phyloP scores from a whole-genome alignment of 1,140 invertebrate species.

The Trachymyrmex septentrionalis region DNA sequence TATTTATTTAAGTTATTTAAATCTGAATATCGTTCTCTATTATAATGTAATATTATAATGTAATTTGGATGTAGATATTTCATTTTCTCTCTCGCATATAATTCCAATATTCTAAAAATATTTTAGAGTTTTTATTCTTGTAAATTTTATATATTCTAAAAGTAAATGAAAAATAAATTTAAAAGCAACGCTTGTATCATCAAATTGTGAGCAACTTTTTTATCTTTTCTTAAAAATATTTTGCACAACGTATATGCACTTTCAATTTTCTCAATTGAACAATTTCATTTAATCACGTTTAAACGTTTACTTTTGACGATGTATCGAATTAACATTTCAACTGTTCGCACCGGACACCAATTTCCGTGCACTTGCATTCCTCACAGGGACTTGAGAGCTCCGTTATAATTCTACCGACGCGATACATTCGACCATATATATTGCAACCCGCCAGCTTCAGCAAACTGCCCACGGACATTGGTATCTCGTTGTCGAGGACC shows the following conservation, averaged over 20 bases:
- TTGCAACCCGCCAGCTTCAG: conserved; percentile 95
- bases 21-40: conserved; percentile 5
- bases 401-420: conserved; percentile 93
- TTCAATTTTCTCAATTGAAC: not conserved
- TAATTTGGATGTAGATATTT: not conserved
- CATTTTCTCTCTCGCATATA: not conserved
- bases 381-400: conserved; percentile 94
- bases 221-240: not conserved
- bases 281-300: not conserved
- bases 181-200: not conserved
- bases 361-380: conserved; percentile 94
- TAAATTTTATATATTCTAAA: not conserved
- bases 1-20: too few species aligned
- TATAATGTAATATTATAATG: conserved; percentile 23
- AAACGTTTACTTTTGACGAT: not conserved
- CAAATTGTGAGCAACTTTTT: not conserved
- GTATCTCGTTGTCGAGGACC: conserved; percentile 71
- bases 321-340: conserved; percentile 88
- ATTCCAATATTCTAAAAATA: not conserved
- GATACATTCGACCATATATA: conserved; percentile 96
- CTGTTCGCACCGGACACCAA: conserved; percentile 94
- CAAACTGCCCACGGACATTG: conserved; percentile 84
- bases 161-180: not conserved
- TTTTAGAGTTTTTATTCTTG: not conserved
- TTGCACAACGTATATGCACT: not conserved